A percentile compares a stretch with the other conserved stretches of the same genome.
phyloP scores from a whole-genome alignment of 2,797 vertebrate genomes.

The Lepilemur ruficaudatus region DNA sequence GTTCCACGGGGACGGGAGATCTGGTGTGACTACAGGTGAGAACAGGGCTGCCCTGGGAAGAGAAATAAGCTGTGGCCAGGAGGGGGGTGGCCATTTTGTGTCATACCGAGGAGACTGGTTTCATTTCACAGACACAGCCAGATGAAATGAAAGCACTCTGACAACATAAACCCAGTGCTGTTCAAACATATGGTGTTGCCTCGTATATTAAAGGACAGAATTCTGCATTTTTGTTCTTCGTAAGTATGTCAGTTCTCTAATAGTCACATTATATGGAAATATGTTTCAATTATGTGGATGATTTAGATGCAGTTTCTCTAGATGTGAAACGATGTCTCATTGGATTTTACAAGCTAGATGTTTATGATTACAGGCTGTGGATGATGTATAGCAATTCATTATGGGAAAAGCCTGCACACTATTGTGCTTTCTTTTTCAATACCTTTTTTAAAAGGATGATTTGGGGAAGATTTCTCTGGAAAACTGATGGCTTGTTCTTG shows the following conservation, averaged over 20 bases:
- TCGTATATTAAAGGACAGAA: neutral
- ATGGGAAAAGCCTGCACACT: accelerated
- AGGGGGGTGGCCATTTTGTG: accelerated
- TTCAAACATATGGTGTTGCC: neutral
- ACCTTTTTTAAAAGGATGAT: neutral
- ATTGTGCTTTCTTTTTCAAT: neutral
- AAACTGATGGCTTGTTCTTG: neutral
- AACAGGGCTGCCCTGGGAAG: accelerated
- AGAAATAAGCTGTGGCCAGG: too few species aligned
- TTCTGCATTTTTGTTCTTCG: neutral
- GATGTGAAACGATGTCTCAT: neutral
- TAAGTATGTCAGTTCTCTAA: neutral
- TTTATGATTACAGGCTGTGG: neutral
- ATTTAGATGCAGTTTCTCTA: neutral
- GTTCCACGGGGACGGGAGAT: too few species aligned
- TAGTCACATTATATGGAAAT: neutral
- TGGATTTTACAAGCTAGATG: neutral
- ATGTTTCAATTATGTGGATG: accelerated
- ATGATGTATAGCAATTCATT: neutral
- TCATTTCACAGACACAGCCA: neutral
- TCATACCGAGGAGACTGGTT: accelerated
- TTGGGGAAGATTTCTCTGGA: neutral
- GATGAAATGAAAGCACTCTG: accelerated
- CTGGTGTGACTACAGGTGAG: neutral
- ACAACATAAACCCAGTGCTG: too few species aligned